A percentile compares a stretch with the other conserved stretches of the same genome.
phyloP scores from a whole-genome alignment of 2,113 vertebrate species.

The Cyanoderma ruficeps region DNA sequence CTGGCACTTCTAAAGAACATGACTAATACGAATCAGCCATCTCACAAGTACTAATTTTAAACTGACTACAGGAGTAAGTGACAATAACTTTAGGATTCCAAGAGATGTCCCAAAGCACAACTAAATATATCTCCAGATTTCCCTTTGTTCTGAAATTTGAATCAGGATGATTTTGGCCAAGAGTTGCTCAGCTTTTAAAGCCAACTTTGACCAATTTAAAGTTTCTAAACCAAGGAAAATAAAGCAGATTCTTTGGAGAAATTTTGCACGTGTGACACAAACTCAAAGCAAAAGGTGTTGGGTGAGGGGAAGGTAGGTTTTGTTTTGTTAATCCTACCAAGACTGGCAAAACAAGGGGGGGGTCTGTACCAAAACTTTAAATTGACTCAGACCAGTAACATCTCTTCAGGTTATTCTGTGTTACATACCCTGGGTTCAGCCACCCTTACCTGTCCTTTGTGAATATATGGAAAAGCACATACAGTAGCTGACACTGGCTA shows the following conservation, averaged over 20 bases:
- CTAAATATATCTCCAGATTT: not conserved
- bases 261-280: not conserved
- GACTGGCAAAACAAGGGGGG: not conserved
- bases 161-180: not conserved
- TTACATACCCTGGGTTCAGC: not conserved
- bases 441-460: not conserved
- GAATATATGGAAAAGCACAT: not conserved
- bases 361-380: not conserved
- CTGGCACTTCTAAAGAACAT: not conserved
- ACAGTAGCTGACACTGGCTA: not conserved
- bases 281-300: not conserved
- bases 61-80: not conserved
- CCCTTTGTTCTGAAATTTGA: constrained; percentile 6
- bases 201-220: not conserved
- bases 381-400: not conserved
- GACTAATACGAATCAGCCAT: not conserved
- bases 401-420: not conserved
- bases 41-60: not conserved
- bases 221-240: not conserved
- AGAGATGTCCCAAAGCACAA: not conserved
- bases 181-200: not conserved
- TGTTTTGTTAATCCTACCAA: not conserved
- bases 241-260: not conserved
- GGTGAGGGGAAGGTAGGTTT: not conserved
- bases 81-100: not conserved